Evolutionary conservation across 1,140 invertebrate genomes (phyloP).

Genomic region (Drosophila triauraria): DNA sequence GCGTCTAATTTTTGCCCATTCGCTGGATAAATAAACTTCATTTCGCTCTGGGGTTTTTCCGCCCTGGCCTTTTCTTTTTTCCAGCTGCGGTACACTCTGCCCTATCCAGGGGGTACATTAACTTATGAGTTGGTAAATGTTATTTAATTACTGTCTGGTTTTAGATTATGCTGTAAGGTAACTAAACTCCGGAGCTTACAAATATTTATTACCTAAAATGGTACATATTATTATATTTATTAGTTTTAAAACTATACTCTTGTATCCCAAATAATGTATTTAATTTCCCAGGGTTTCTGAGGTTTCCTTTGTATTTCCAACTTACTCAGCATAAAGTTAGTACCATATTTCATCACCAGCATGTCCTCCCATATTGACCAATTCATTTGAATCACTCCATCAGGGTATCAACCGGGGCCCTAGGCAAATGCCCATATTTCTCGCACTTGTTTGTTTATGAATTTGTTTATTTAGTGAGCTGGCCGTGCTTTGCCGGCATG

Average conservation of each 20-base stretch:
- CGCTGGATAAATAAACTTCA: slow-evolving; percentile 76
- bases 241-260: no score
- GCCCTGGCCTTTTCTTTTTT: slow-evolving; percentile 8
- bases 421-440: slow-evolving; percentile 33
- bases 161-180: not conserved
- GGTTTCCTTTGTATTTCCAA: no score
- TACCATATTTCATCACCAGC: no score
- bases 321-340: no score
- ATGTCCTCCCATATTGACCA: slow-evolving; percentile 17
- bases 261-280: no score
- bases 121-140: not conserved
- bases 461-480: slow-evolving; percentile 71
- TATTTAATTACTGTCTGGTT: not conserved
- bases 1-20: slow-evolving; percentile 80
- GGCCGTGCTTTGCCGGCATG: slow-evolving; percentile 48
- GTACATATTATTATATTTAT: no score
- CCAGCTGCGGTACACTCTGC: slow-evolving; percentile 6
- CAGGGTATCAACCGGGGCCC: slow-evolving; percentile 25
- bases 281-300: no score
- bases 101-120: slow-evolving; percentile 9
- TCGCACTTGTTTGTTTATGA: slow-evolving; percentile 62
- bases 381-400: slow-evolving; percentile 39
- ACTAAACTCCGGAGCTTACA: no score
- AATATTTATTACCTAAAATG: no score
- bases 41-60: slow-evolving; percentile 54